Evolutionary conservation across 2,113 vertebrate species (phyloP), one percentile per base, ranked within the genome.

Genomic region (Chamaea fasciata): DNA sequence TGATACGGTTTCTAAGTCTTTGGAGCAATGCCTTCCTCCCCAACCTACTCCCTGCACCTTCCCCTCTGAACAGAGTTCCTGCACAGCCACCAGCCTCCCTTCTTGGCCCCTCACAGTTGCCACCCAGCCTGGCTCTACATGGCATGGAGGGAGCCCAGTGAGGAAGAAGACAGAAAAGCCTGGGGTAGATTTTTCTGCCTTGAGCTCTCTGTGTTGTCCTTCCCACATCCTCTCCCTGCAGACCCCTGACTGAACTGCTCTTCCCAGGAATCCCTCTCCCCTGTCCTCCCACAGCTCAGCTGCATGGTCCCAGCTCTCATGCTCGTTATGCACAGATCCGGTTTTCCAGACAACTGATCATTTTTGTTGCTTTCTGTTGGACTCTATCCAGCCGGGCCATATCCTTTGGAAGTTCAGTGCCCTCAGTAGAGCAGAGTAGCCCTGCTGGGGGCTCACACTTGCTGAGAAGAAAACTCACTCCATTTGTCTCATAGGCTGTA

Each of bases 31-130:
- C 5, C 28, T n/a, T 10, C 7, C 16, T 68, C 41, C 13, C 24
- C 46, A 77, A 0, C 0, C 0, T 12, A 22, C 3, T 28, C 26
- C 47, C n/a, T 57, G 7, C 3, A 1, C 16, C 50, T 49, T 7
- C 6, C 15, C 14, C 9, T 23, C 59, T 53, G 49, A 52, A 6
- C n/a, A 60, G 10, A 22, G 22, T 6, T 64, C 22, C 59, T 5
- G 0, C 35, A 56, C 26, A 91, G 46, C 17, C 76, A 62, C 47
- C 14, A 83, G 41, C 6, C 11, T 28, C 6, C 35, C 20, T 2
- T 31, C 24, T 11, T 33, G 39, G 9, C 6, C 15, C 21, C 26
- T 63, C 28, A 12, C 17, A 56, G 19, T 5, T 75, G 60, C 46
- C 6, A 3, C 35, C 37, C 53, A 74, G 23, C 33, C 47, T 74